Conservation (phyloP, 2,888 invertebrate species). For the Agrotis clavis region DNA sequence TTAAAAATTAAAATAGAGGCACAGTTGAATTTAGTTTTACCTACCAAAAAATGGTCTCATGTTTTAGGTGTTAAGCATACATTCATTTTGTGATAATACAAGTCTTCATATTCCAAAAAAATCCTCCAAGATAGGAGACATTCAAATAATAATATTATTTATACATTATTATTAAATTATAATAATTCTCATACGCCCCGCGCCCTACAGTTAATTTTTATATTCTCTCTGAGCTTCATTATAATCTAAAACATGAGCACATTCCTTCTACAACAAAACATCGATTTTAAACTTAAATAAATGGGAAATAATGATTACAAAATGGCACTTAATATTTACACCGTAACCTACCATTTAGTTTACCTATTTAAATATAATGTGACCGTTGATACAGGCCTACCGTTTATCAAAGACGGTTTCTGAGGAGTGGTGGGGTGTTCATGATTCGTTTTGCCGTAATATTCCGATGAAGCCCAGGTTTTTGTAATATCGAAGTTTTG, state of each 20-base stretch:
- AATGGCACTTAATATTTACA: constrained; percentile 86
- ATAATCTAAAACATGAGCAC: constrained; percentile 41
- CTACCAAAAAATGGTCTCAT: constrained; percentile 37
- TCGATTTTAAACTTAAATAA: constrained; percentile 63
- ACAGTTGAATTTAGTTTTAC: constrained; percentile 43
- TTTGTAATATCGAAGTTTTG: too few species aligned
- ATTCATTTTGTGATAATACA: not conserved
- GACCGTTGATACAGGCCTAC: constrained; percentile 50
- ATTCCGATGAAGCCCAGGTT: too few species aligned
- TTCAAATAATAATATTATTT: too few species aligned
- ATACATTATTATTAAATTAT: too few species aligned
- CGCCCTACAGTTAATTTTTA: not conserved
- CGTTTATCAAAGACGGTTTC: not conserved
- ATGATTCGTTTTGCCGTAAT: too few species aligned
- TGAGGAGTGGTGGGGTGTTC: not conserved
- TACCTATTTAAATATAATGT: constrained; percentile 64
- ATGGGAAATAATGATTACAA: constrained; percentile 73
- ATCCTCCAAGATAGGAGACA: too few species aligned
- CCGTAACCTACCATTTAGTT: constrained; percentile 67
- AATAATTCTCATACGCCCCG: too few species aligned
- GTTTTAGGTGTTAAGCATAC: constrained; percentile 17
- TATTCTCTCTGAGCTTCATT: not conserved
- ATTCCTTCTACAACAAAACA: constrained; percentile 55
- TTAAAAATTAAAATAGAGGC: constrained; percentile 21
- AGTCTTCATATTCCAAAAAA: not conserved